Percentiles rank a stretch among this genome's conserved stretches.
Conservation (phyloP, 2,888 invertebrate species). For the Trissoscelio sp. region DNA sequence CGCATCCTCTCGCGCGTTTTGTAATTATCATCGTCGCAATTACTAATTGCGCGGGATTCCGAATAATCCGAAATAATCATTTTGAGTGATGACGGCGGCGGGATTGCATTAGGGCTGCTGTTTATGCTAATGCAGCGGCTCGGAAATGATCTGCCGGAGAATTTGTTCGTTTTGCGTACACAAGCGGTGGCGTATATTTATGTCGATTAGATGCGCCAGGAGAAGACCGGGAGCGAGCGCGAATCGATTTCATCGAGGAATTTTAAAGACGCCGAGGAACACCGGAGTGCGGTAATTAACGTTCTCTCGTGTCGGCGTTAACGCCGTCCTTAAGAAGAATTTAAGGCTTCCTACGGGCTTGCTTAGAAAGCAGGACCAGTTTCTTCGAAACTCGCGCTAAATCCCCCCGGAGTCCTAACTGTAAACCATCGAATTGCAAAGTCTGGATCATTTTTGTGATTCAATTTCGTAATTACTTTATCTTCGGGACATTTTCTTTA, state of each 20-base stretch:
- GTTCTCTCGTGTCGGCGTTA: conserved; percentile 68
- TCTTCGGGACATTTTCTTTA: conserved; percentile 17
- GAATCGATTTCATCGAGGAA: conserved; percentile 68
- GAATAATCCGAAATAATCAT: conserved; percentile 47
- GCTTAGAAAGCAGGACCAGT: conserved; percentile 63
- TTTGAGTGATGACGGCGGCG: conserved; percentile 44
- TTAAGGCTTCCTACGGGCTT: conserved; percentile 64
- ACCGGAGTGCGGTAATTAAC: conserved; percentile 66
- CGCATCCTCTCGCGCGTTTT: conserved; percentile 22
- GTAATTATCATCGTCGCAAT: conserved; percentile 34
- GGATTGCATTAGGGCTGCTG: conserved; percentile 26
- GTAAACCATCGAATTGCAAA: too few relatives aligned
- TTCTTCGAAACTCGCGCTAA: conserved; percentile 37
- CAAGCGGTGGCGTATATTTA: conserved; percentile 51
- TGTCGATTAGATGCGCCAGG: conserved; percentile 62
- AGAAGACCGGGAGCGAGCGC: conserved; percentile 69
- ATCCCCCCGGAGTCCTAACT: conserved; percentile 7
- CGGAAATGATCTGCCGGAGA: conserved; percentile 48
- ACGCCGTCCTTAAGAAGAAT: conserved; percentile 66
- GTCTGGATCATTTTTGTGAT: too few relatives aligned
- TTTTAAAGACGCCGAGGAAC: conserved; percentile 68
- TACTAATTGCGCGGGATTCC: conserved; percentile 46
- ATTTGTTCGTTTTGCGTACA: conserved; percentile 41
- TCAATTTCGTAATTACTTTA: conserved; percentile 50
- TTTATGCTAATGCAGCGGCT: conserved; percentile 58